These are phyloP conservation scores for Diabrotica virgifera DNA, from an alignment of 1,140 invertebrate species.

Conservation along the genomic window DNA sequence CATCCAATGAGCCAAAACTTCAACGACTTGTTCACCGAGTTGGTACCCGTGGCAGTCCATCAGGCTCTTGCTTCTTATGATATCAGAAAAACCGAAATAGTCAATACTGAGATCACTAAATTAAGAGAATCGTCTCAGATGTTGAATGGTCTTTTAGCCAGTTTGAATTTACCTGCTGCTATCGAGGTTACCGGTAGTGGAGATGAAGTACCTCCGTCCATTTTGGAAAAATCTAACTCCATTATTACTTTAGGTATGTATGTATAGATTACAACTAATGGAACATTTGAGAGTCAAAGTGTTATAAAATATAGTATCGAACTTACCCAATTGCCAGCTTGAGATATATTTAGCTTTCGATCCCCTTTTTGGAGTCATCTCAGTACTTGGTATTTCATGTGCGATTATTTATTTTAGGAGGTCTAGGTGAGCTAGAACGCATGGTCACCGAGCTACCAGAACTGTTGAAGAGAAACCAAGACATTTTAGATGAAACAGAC, in stretches of 20 bases:
- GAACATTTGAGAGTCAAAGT: no score
- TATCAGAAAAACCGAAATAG: conserved; percentile 77
- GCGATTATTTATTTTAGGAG: conserved; percentile 52
- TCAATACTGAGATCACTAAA: conserved; percentile 71
- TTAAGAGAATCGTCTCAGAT: conserved; percentile 87
- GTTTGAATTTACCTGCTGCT: conserved; percentile 95
- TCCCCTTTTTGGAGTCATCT: no score
- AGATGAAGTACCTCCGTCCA: conserved; percentile 79
- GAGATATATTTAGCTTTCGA: no score
- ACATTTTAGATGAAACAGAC: conserved; percentile 93
- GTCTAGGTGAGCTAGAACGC: conserved; percentile 57
- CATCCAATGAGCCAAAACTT: conserved; percentile 68
- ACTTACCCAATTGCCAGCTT: background rate
- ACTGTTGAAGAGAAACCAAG: conserved; percentile 85
- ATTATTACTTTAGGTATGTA: conserved; percentile 55
- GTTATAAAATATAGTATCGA: background rate
- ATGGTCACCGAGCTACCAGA: conserved; percentile 83
- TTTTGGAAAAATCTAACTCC: conserved; percentile 79
- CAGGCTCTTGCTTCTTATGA: conserved; percentile 84
- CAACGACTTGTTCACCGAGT: conserved; percentile 81
- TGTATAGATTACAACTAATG: background rate
- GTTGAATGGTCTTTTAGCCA: conserved; percentile 90
- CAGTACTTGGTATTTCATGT: no score
- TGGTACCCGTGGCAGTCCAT: conserved; percentile 87
- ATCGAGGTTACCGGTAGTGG: conserved; percentile 81